phyloP scores from a whole-genome alignment of 1,140 invertebrate species.

The Halesus radiatus region DNA sequence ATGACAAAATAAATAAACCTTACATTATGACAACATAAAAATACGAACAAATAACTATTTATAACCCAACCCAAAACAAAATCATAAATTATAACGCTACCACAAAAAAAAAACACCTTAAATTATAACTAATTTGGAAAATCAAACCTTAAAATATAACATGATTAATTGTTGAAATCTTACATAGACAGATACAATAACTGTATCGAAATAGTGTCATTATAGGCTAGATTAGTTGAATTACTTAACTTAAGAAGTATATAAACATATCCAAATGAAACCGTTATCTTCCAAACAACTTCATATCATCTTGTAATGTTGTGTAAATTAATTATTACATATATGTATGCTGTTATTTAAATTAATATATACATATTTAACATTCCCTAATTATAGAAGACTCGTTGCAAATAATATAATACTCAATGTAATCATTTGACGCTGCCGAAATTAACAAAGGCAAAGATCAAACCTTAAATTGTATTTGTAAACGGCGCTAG shows the following conservation, averaged over 20 bases:
- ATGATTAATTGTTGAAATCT: not conserved
- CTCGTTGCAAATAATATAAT: not conserved
- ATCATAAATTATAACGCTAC: not conserved
- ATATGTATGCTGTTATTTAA: not conserved
- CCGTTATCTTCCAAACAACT: conserved; percentile 52
- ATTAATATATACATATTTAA: not conserved
- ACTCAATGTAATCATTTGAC: too few relatives aligned
- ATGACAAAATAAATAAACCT: not conserved
- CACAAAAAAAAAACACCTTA: not conserved
- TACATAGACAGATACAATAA: not conserved
- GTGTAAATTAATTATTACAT: not conserved
- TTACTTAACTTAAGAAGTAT: conserved; percentile 9
- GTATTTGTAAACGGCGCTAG: too few relatives aligned
- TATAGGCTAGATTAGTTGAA: conserved; percentile 23
- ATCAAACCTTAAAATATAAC: not conserved
- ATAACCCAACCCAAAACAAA: too few relatives aligned
- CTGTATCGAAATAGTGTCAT: not conserved
- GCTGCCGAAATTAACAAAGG: too few relatives aligned
- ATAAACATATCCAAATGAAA: conserved; percentile 48
- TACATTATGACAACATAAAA: not conserved
- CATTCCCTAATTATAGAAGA: not conserved
- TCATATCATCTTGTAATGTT: conserved; percentile 51
- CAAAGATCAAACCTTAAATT: too few relatives aligned
- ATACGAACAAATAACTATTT: not conserved
- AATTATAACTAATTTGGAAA: not conserved